These are phyloP conservation scores for Copsychus sechellarum DNA, from an alignment of 2,113 vertebrate genomes.

Conservation along the genomic window DNA sequence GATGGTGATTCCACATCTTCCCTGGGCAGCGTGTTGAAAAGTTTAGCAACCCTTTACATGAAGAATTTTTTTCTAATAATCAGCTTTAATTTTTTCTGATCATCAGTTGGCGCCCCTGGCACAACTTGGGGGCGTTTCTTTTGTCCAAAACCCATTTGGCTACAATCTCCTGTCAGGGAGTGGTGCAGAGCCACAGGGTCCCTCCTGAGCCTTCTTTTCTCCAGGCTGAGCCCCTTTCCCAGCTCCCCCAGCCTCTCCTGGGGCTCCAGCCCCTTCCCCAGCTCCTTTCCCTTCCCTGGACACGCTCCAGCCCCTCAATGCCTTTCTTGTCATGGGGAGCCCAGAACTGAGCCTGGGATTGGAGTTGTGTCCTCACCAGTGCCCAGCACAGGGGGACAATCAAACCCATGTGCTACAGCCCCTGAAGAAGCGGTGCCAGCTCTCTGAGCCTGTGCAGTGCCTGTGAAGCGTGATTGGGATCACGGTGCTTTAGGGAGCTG, in stretches of 20 bases:
- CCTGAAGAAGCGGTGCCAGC: accelerated
- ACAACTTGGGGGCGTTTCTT: accelerated
- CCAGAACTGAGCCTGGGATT: not conserved
- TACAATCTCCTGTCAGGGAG: not conserved
- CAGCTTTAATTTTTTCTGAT: not conserved
- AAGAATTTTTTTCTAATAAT: not conserved
- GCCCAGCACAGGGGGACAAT: not conserved
- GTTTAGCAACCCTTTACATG: not conserved
- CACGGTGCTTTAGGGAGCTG: not conserved
- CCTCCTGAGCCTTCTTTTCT: not conserved
- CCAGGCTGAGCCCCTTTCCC: not conserved
- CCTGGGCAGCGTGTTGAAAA: not conserved
- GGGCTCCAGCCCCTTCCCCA: not conserved
- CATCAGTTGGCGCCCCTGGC: not conserved
- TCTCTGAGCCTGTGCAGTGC: not conserved
- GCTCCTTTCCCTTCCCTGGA: accelerated
- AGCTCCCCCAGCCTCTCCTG: not conserved
- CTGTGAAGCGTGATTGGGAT: not conserved
- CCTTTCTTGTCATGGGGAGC: accelerated
- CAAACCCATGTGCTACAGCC: not conserved
- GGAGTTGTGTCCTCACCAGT: accelerated
- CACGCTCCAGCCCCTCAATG: accelerated
- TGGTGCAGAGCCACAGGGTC: accelerated
- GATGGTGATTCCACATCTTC: not conserved
- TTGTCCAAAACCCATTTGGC: not conserved